Conservation (phyloP, 2,888 invertebrate species). For the Saturnia pavonia region DNA sequence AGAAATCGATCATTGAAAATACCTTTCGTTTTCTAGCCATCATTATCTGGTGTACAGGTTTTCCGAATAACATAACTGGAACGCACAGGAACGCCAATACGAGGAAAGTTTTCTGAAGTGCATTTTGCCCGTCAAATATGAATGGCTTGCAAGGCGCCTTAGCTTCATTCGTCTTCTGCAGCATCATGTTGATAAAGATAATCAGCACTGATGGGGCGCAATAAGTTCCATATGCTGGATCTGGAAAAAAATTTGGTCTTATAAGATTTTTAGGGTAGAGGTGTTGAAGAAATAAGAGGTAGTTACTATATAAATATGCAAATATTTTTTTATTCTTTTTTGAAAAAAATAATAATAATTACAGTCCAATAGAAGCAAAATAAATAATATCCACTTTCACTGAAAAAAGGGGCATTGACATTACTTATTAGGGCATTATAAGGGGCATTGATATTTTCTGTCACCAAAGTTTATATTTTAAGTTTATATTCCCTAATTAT, state of each 20-base stretch:
- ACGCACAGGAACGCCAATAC: constrained; percentile 85
- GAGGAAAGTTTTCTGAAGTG: constrained; percentile 84
- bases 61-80: constrained; percentile 89
- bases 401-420: too few relatives aligned
- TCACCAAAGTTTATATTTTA: too few relatives aligned
- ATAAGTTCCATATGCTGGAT: constrained; percentile 66
- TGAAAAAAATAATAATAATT: too few relatives aligned
- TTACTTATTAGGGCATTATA: too few relatives aligned
- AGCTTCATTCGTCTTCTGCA: constrained; percentile 76
- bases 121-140: constrained; percentile 83
- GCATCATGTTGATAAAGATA: constrained; percentile 91
- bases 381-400: too few relatives aligned
- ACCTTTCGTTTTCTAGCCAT: constrained; percentile 68
- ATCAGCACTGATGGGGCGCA: constrained; percentile 91
- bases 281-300: background rate
- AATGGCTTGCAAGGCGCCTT: constrained; percentile 75
- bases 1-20: constrained; percentile 15
- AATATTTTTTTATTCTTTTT: background rate
- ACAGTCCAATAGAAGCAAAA: too few relatives aligned
- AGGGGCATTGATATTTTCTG: too few relatives aligned
- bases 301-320: too few relatives aligned
- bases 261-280: background rate
- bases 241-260: constrained; percentile 45
- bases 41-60: constrained; percentile 85
- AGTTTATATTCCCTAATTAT: too few relatives aligned